Percentiles rank a stretch among this genome's conserved stretches.
phyloP scores from a whole-genome alignment of 2,113 vertebrate species.

The Zootoca vivipara region DNA sequence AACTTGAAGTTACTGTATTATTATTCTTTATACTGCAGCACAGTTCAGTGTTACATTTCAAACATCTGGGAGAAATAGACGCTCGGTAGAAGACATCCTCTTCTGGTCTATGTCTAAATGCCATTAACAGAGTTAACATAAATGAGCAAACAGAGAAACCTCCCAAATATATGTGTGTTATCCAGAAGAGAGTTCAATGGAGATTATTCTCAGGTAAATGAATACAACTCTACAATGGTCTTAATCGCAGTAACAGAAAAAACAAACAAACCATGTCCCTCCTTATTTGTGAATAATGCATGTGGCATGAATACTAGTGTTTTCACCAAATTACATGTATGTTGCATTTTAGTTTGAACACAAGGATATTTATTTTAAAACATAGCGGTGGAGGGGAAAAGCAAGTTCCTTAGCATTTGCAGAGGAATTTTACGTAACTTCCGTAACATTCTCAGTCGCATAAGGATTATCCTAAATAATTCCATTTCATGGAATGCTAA shows the following conservation, averaged over 20 bases:
- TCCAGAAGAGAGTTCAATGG: neutral
- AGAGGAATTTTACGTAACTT: neutral
- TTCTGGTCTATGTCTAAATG: neutral
- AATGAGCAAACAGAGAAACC: neutral
- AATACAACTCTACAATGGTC: neutral
- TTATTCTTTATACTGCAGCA: neutral
- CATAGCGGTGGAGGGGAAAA: neutral
- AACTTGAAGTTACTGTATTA: neutral
- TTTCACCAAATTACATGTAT: neutral
- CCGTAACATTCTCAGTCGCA: neutral
- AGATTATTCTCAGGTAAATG: neutral
- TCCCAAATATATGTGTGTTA: neutral
- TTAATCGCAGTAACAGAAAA: no score
- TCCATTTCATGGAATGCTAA: neutral
- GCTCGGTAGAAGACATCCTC: neutral
- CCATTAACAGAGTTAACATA: neutral
- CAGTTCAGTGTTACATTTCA: neutral
- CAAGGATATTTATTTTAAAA: neutral
- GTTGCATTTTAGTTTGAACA: neutral
- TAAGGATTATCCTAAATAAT: neutral
- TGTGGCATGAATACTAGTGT: neutral
- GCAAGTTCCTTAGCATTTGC: neutral
- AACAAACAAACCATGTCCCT: no score
- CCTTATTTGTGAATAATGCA: neutral
- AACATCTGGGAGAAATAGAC: neutral